A percentile compares a stretch with the other conserved stretches of the same genome.
These are phyloP conservation scores for Hexactinellida sp. DNA, from an alignment of 37 sponge, comb jelly and placozoan genomes.

Conservation along the genomic window DNA sequence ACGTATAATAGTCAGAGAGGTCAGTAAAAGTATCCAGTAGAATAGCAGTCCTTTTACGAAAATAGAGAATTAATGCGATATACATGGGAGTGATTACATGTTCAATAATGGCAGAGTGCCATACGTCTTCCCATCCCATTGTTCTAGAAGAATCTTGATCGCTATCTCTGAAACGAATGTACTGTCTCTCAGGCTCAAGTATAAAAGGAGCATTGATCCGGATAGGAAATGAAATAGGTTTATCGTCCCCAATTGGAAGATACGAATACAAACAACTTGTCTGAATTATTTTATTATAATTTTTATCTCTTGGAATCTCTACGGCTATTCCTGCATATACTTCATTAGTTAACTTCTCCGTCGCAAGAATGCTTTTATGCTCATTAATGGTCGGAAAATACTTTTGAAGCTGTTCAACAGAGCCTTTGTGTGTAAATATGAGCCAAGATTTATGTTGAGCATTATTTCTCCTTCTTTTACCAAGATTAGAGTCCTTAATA, in stretches of 20 bases:
- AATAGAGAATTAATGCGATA: neutral
- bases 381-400: neutral
- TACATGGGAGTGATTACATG: neutral
- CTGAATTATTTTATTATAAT: neutral
- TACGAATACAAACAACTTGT: neutral
- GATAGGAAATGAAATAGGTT: neutral
- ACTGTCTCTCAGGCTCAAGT: neutral
- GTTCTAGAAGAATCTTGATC: neutral
- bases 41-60: neutral
- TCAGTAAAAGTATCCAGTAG: neutral
- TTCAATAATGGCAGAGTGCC: neutral
- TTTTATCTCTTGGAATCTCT: neutral
- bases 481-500: no score
- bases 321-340: neutral
- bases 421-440: neutral
- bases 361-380: neutral
- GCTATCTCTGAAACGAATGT: neutral
- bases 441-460: neutral
- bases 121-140: neutral
- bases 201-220: neutral
- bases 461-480: neutral
- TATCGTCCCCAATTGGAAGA: neutral
- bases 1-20: neutral
- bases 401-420: neutral
- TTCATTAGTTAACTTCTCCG: neutral